phyloP scores from a whole-genome alignment of 1,140 invertebrate genomes.

The Drosophila ercepeae region DNA sequence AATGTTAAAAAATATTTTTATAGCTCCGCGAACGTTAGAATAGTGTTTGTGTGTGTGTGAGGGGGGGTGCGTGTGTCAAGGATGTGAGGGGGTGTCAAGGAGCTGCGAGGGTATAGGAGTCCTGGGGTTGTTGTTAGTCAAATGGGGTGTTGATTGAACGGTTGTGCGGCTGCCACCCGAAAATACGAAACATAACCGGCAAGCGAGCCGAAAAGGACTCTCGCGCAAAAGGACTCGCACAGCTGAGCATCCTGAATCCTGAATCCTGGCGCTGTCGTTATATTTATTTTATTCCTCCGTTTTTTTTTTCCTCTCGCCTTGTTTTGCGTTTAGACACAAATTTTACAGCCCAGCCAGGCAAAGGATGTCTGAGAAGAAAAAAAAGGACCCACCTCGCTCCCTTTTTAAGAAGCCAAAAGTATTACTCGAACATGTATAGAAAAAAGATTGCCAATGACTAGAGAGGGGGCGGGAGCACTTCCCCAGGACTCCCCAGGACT shows the following conservation, averaged over 20 bases:
- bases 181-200: not conserved
- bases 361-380: no score
- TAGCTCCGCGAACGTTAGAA: conserved; percentile 80
- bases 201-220: not conserved
- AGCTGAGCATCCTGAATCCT: conserved; percentile 2
- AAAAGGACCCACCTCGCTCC: no score
- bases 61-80: not conserved
- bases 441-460: no score
- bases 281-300: conserved; percentile 51
- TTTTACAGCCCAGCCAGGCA: conserved; percentile 51
- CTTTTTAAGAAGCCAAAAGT: conserved; percentile 66
- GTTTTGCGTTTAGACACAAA: conserved; percentile 79
- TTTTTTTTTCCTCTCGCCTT: conserved; percentile 9
- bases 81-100: conserved; percentile 24
- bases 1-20: conserved; percentile 81
- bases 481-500: no score
- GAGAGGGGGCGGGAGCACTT: no score
- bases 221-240: not conserved
- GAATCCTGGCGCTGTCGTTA: conserved; percentile 10
- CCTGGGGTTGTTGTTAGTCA: conserved; percentile 64
- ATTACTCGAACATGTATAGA: conserved; percentile 61
- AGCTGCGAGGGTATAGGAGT: conserved; percentile 25
- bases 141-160: conserved; percentile 82
- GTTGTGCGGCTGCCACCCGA: conserved; percentile 40
- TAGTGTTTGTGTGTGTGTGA: conserved; percentile 60